Percentiles rank a stretch among this genome's conserved stretches.
Evolutionary conservation across 2,113 vertebrate genomes (phyloP).

Genomic region (Hydropotes inermis): DNA sequence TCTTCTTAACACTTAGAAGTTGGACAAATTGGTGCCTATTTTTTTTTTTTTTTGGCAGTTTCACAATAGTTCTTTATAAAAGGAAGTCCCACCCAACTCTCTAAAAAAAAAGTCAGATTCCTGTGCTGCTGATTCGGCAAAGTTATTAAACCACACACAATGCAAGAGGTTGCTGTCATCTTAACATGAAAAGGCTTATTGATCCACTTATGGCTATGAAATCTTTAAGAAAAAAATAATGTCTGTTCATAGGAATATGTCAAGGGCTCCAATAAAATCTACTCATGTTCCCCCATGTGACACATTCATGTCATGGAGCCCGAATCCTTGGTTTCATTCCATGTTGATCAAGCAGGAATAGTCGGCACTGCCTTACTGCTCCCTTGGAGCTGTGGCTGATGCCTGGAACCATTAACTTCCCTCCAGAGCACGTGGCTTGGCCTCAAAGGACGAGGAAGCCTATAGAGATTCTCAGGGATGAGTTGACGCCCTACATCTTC

Average conservation of each 20-base stretch:
- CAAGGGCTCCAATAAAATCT: not conserved
- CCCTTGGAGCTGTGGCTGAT: not conserved
- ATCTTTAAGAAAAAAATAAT: not conserved
- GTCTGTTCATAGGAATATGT: not conserved
- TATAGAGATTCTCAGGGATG: not conserved
- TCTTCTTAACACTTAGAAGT: not conserved
- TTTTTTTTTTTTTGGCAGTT: not conserved
- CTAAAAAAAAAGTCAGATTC: conserved; percentile 13
- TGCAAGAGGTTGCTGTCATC: rapidly evolving
- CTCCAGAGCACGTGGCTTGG: not conserved
- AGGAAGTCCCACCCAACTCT: not conserved
- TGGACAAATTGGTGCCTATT: not conserved
- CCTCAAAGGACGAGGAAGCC: not conserved
- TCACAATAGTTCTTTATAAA: not conserved
- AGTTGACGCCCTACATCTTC: not conserved
- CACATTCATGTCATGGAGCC: rapidly evolving
- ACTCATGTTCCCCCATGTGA: rapidly evolving
- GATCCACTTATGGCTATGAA: not conserved
- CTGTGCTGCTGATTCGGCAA: conserved; percentile 63
- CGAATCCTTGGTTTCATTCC: not conserved
- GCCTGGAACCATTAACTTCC: not conserved
- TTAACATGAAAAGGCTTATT: not conserved
- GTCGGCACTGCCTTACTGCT: not conserved
- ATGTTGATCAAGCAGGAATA: not conserved
- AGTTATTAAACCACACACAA: conserved; percentile 2